Evolutionary conservation across 2,797 vertebrate species (phyloP).

Genomic region (Microhierax caerulescens): DNA sequence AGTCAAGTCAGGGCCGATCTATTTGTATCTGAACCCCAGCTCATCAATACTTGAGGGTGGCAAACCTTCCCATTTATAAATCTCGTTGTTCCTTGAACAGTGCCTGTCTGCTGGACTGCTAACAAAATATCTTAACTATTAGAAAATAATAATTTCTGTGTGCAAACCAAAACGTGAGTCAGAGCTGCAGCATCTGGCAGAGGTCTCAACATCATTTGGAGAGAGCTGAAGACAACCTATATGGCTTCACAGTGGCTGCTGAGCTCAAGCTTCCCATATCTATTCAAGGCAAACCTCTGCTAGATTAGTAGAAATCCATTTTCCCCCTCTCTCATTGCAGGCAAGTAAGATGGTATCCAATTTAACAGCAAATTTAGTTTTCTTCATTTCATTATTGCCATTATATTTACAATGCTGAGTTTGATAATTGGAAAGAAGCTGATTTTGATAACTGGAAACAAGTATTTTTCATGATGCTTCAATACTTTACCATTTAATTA

Average conservation of each 20-base stretch:
- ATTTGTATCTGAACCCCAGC: background rate
- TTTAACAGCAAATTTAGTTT: background rate
- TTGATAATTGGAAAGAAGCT: background rate
- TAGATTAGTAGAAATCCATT: background rate
- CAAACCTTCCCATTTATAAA: background rate
- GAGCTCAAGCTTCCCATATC: background rate
- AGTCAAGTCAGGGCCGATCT: background rate
- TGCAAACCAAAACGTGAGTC: background rate
- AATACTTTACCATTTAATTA: background rate
- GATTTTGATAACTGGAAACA: background rate
- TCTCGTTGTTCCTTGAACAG: background rate
- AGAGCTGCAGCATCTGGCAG: background rate
- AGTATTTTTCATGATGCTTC: background rate
- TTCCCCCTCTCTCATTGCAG: background rate
- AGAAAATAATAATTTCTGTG: background rate
- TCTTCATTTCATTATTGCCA: background rate
- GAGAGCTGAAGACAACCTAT: background rate
- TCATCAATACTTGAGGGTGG: accelerated
- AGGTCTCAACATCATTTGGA: background rate
- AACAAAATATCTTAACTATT: background rate
- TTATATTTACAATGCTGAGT: background rate
- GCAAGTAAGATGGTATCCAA: background rate
- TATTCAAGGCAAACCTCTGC: background rate
- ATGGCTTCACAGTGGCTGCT: background rate
- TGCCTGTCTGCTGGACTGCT: background rate